Percentiles rank a stretch among this genome's conserved stretches.
Conservation (phyloP, 2,113 vertebrate species). For the Dolichallabes microphthalmus region DNA sequence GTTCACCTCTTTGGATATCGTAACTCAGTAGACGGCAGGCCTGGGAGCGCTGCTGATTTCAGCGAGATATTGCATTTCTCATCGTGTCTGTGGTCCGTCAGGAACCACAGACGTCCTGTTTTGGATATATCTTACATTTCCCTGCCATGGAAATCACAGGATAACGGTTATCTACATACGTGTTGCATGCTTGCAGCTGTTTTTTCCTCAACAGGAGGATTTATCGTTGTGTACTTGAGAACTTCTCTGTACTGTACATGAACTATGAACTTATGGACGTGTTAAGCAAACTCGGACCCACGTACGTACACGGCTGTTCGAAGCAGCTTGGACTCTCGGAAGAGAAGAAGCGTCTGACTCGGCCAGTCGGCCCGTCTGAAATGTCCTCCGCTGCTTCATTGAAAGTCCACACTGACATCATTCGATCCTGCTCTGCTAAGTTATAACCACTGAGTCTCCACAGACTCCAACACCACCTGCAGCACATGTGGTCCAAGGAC, state of each 20-base stretch:
- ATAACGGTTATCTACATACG: slow-evolving; percentile 37
- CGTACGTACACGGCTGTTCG: slow-evolving; percentile 4
- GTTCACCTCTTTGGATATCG: slow-evolving; percentile 18
- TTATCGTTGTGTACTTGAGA: slow-evolving; percentile 37
- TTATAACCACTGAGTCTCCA: slow-evolving; percentile 2
- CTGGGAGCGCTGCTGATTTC: background rate
- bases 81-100: slow-evolving; percentile 48
- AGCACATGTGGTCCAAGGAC: slow-evolving; percentile 22
- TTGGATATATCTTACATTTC: background rate
- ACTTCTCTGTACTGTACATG: slow-evolving; percentile 48
- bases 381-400: slow-evolving; percentile 22
- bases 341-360: slow-evolving; percentile 4
- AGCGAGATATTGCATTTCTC: slow-evolving; percentile 51
- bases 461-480: background rate
- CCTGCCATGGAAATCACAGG: slow-evolving; percentile 1
- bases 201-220: slow-evolving; percentile 18
- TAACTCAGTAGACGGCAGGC: background rate
- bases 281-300: slow-evolving; percentile 22
- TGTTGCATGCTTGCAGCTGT: slow-evolving; percentile 40
- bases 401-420: background rate
- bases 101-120: background rate
- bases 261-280: slow-evolving; percentile 18
- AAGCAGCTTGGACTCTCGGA: slow-evolving; percentile 36
- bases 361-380: background rate
- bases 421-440: background rate